Evolutionary conservation across 2,888 invertebrate species (phyloP), one percentile per base, ranked within the genome.

Genomic region (Archips crataeganus): DNA sequence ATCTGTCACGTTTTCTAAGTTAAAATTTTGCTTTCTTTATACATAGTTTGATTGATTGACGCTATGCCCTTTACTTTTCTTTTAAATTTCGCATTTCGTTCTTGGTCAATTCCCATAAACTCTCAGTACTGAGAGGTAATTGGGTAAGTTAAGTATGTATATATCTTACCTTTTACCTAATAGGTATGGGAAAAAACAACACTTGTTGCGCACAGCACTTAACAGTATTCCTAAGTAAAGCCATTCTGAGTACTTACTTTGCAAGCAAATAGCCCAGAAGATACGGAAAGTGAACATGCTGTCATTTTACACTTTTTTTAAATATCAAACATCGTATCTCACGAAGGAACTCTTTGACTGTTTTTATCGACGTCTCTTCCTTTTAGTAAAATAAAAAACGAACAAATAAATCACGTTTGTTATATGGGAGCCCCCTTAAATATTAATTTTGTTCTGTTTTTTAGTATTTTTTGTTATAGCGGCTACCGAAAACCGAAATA

Each of bases 281-380:
- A 42, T 23, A 62, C 62, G 39, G 39, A 51, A 62, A 62, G 61
- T 69, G 60, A 68, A 68, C 68, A 11, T 60, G 62, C 42, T 62
- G 36, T 42, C 42, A 59, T 42, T 59, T 47, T 59, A 70, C 63
- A 62, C 63, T n/a, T 54, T 70, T 64, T 70, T 10, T 63, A 70
- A 61, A 69, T 69, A 23, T 69, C 47, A 51, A 61, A 13, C 13
- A 23, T 49, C 47, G 36, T 47, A 47, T 39, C 61, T 69, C 61
- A 61, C 23, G 36, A 13, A 34, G 15, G n/a, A 60, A 60, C 61
- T 61, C 60, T 54, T 45, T 32, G 6, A 47, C 42, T 32, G n/a
- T 15, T 15, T 32, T 63, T 65, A 34, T 34, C 51, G 64, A 39
- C 6, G 49, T 34, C 45, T 10, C 34, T 49, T 36, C 36, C 45